Percentiles rank a stretch among this genome's conserved stretches.
Evolutionary conservation across 92 coral and sea anemone species (phyloP).

Genomic region (Epizoanthus scotinus): DNA sequence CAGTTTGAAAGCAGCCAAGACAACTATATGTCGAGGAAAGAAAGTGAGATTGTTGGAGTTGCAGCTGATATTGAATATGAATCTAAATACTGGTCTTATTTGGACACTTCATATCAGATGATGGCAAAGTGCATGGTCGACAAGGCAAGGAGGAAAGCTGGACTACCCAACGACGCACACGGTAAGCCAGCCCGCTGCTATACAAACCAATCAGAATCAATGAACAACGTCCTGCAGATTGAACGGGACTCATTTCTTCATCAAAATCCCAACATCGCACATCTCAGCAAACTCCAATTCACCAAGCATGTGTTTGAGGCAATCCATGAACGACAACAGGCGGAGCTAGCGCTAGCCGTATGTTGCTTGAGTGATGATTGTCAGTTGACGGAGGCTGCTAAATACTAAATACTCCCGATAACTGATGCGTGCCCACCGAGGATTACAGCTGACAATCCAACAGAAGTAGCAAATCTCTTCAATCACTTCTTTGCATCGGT

Average conservation of each 20-base stretch:
- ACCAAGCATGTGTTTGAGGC: conserved; percentile 50
- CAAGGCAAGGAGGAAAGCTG: conserved; percentile 39
- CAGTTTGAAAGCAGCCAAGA: conserved; percentile 23
- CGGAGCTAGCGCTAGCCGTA: conserved; percentile 52
- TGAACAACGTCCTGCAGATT: conserved; percentile 35
- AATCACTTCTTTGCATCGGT: no score
- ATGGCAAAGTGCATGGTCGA: conserved; percentile 23
- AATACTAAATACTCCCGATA: no score
- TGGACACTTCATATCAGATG: conserved; percentile 8
- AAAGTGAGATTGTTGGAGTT: no score
- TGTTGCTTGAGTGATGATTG: conserved; percentile 59
- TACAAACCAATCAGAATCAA: conserved; percentile 17
- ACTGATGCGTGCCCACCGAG: no score
- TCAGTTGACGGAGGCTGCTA: no score
- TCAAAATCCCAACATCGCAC: not conserved
- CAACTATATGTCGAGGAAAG: conserved; percentile 2
- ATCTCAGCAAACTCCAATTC: conserved; percentile 39
- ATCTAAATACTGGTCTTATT: conserved; percentile 30
- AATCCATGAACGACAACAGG: conserved; percentile 48
- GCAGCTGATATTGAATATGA: not conserved
- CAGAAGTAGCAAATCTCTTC: no score
- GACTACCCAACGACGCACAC: conserved; percentile 3
- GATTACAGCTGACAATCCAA: no score
- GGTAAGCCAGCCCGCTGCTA: conserved; percentile 32
- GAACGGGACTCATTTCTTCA: conserved; percentile 7